These are phyloP conservation scores for Actenoides lindsayi DNA, from an alignment of 2,113 vertebrate genomes.

Conservation along the genomic window DNA sequence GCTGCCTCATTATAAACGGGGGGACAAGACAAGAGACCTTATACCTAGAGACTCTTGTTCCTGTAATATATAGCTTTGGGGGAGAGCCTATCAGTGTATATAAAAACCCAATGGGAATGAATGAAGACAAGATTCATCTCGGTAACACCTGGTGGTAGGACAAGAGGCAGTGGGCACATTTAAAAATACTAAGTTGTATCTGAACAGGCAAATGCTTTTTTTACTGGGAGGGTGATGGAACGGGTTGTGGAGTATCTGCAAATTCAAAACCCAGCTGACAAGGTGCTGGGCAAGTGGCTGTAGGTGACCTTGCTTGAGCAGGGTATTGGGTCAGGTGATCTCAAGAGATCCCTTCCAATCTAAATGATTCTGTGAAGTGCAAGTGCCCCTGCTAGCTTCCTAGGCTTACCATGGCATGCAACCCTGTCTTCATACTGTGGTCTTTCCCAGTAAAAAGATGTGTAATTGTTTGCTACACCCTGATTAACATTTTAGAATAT, in stretches of 20 bases:
- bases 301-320: not conserved
- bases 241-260: not conserved
- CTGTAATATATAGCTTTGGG: not conserved
- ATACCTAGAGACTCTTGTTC: not conserved
- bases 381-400: not conserved
- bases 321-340: not conserved
- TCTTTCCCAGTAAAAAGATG: not conserved
- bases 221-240: not conserved
- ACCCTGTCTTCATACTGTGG: rapidly evolving
- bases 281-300: not conserved
- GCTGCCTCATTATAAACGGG: not conserved
- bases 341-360: not conserved
- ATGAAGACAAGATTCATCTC: too few species aligned
- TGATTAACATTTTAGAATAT: not conserved
- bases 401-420: not conserved
- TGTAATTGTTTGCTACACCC: not conserved
- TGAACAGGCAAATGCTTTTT: not conserved
- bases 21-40: not conserved
- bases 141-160: not conserved
- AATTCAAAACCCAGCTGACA: not conserved
- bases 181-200: not conserved
- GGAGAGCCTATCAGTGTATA: rapidly evolving
- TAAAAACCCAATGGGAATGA: not conserved
- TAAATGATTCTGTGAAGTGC: not conserved
- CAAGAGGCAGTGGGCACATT: not conserved